Base-by-base conservation (phyloP, 2,797 vertebrate genomes). In the Loriculus beryllinus region DNA sequence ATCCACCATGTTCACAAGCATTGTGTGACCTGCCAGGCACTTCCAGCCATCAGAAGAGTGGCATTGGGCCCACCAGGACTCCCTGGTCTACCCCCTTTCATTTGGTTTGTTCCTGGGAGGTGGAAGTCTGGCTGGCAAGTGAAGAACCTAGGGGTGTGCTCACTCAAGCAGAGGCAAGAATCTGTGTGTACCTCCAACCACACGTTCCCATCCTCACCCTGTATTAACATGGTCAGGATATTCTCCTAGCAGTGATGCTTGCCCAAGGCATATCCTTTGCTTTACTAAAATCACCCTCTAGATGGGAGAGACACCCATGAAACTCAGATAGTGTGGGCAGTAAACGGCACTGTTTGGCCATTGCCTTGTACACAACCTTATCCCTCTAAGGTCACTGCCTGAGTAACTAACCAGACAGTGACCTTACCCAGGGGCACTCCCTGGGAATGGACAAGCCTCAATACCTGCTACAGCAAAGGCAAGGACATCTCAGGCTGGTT, bases 401-500 rank as follows among this genome's bases (percentile, higher is more conserved):
- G 33, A 69, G 39, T 62, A 54, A 51, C 35, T 86, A 35, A 54
- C 57, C 69, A 89, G 86, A 56, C n/a, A 63, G 68, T 6, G 56
- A 81, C 47, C 63, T 47, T 37, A 39, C 59, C 63, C 28, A 28
- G 54, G 52, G 74, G 35, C 67, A 72, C 21, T 93, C 47, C 70
- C 70, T 80, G 68, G 56, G 68, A 90, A 68, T 0, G 6, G 56
- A 86, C 59, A 90, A 85, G 85, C 77, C 91, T 88, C 64, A 35
- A 35, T 15, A 91, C 6, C 33, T 94, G 76, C 95, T 92, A 72
- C 51, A 92, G 86, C 83, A 90, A 90, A 90, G 91, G 83, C 88
- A 95, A 78, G 7, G 56, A 95, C 78, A 95, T 70, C 93, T 91
- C 56, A 59, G 95, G 90, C 95, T 82, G 67, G 82, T 65, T 65